Evolutionary conservation across 2,888 invertebrate species (phyloP).

Genomic region (Agrenia bidenticulata): DNA sequence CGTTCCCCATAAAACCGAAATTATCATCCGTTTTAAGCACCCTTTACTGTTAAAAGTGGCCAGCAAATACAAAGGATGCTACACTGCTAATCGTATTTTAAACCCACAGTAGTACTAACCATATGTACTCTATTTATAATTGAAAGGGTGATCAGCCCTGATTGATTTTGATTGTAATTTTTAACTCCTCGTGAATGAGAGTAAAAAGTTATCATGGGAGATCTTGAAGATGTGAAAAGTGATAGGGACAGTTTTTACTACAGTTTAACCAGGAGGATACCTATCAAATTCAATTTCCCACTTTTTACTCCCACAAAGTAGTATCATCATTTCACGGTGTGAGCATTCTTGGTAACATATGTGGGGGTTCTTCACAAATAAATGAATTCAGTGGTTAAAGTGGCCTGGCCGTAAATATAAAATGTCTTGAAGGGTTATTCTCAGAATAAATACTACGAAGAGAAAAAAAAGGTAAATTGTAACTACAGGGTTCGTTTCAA

Average conservation of each 20-base stretch:
- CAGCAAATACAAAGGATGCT: too few species aligned
- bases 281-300: conserved; percentile 3
- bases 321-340: background rate
- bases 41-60: too few species aligned
- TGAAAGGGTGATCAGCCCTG: background rate
- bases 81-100: too few species aligned
- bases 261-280: background rate
- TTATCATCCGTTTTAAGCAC: too few species aligned
- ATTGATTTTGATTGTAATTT: conserved; percentile 8
- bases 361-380: conserved; percentile 21
- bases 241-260: conserved; percentile 6
- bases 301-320: background rate
- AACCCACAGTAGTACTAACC: too few species aligned
- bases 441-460: background rate
- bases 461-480: background rate
- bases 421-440: background rate
- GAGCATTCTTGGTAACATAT: conserved; percentile 1
- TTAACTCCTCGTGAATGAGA: background rate
- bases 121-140: too few species aligned
- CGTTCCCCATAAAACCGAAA: conserved; percentile 29
- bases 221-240: background rate
- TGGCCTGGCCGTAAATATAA: conserved; percentile 2
- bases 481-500: conserved; percentile 14
- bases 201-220: background rate
- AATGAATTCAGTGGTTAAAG: conserved; percentile 16